Conservation (phyloP, 2,113 vertebrate genomes). For the Vidua chalybeata region DNA sequence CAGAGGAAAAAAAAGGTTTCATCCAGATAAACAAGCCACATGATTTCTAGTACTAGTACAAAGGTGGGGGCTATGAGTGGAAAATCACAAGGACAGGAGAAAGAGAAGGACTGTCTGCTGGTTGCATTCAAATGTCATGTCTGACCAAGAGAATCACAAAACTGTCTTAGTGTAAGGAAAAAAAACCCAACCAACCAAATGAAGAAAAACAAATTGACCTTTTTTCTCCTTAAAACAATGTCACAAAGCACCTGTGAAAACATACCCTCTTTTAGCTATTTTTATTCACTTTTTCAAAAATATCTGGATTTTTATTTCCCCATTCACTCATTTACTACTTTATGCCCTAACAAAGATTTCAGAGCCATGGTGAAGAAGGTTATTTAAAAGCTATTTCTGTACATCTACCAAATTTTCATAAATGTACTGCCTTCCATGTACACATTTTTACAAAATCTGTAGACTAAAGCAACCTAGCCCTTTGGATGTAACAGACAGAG, state of each 20-base stretch:
- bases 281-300: neutral
- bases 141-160: neutral
- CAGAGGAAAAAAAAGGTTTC: neutral
- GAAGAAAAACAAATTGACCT: neutral
- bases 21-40: neutral
- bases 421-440: neutral
- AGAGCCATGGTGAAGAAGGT: accelerated
- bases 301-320: neutral
- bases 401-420: neutral
- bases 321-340: neutral
- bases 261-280: neutral
- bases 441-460: neutral
- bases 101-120: neutral
- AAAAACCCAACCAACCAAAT: neutral
- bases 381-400: neutral
- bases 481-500: neutral
- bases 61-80: accelerated
- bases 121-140: neutral
- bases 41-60: neutral
- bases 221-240: neutral
- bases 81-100: neutral
- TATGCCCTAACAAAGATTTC: neutral
- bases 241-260: neutral
- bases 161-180: neutral
- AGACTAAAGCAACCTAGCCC: neutral